Base-by-base conservation (phyloP, 1,140 invertebrate genomes). In the Thalassaphorura encarpata region DNA sequence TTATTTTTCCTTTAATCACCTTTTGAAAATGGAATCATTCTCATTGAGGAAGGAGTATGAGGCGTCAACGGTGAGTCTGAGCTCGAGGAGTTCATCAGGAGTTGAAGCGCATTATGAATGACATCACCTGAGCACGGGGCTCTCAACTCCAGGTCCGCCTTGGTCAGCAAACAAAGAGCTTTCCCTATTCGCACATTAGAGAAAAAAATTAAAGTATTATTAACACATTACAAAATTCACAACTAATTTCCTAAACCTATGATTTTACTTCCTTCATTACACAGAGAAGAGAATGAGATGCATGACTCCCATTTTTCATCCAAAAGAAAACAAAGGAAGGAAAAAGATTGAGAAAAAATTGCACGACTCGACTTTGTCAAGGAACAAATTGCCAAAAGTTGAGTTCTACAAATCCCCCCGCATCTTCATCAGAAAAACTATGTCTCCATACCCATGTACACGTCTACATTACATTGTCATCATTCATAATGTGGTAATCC, bases 71-170 rank as follows among this genome's bases (percentile, higher is more conserved):
- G 81, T n/a, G 80, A 80, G 49, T 84, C 83, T 18, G 84, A 83
- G n/a, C 84, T 76, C 36, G 85, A 87, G 1, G 89, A 87, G 1
- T 87, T 90, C 29, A 89, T 82, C 11, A 95, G 75, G 74, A 92
- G 83, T 64, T 89, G 85, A 21, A 97, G 77, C 3, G 90, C 87
- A 73, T 97, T 96, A 75, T 90, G 89, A 49, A 97, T 73, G 6
- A 97, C 83, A 69, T 96, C 91, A 0, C 92, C 92, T 18, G 89
- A 88, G 0, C 89, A 85, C 0, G 90, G 89, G 63, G 88, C 89
- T 53, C 92, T 77, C 67, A 93, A 90, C 4, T 84, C 87, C 54
- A 96, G 78, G 72, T 96, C 91, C 3, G 80, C 81, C 69, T 93
- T 87, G 19, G 86, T 93, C 52, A 95, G 72, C 33, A 97, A 74